phyloP scores from a whole-genome alignment of 1,140 invertebrate species.

The Ctenoplectra terminalis region DNA sequence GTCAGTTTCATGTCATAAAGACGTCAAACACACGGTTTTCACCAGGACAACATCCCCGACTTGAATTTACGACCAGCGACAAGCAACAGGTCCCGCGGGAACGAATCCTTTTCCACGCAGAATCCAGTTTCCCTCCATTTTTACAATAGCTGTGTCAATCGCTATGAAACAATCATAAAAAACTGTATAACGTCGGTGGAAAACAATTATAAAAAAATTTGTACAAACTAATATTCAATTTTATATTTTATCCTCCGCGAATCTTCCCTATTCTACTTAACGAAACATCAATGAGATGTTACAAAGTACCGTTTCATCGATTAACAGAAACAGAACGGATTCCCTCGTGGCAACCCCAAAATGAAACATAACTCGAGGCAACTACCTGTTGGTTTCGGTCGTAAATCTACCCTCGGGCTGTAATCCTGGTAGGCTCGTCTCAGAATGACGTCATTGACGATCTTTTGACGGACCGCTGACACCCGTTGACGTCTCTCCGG shows the following conservation, averaged over 20 bases:
- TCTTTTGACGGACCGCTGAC: constrained; percentile 79
- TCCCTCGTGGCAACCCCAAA: neutral
- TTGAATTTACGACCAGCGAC: constrained; percentile 79
- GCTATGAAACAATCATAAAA: no score
- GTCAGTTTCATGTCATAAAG: constrained; percentile 82
- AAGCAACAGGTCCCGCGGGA: constrained; percentile 78
- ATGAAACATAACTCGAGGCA: neutral
- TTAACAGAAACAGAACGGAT: neutral
- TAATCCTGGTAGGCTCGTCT: constrained; percentile 82
- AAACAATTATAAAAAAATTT: neutral
- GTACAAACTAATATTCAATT: neutral
- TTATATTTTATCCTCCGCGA: neutral
- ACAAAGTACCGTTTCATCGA: neutral
- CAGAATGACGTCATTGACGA: constrained; percentile 82
- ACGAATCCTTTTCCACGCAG: neutral
- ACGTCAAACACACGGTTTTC: constrained; percentile 83
- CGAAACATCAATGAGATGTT: neutral
- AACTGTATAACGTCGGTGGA: neutral
- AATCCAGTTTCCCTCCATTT: neutral
- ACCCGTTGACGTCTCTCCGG: constrained; percentile 56
- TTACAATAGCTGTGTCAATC: neutral
- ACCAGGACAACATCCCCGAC: constrained; percentile 83
- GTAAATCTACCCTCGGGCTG: constrained; percentile 82
- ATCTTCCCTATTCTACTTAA: neutral
- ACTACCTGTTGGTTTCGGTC: constrained; percentile 78